Evolutionary conservation across 2,113 vertebrate species (phyloP), one percentile per base, ranked within the genome.

Genomic region (Protomyctophum bolini): DNA sequence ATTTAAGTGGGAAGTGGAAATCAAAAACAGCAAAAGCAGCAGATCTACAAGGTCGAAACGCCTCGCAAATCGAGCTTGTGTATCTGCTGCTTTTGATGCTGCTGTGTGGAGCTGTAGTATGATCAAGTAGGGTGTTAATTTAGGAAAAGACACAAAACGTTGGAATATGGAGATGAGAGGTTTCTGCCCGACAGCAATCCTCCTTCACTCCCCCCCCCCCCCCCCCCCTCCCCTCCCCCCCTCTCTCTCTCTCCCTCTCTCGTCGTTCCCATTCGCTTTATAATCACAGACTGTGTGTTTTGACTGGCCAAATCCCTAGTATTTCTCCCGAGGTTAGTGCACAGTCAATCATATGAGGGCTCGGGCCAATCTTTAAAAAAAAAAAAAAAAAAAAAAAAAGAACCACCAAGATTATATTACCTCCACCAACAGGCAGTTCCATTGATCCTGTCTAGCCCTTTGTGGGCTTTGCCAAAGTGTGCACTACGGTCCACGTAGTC

Each of bases 241-340:
- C 81, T 74, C 59, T 70, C 72, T 57, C 74, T 84, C 63, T 21
- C 21, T 21, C 73, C 2, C 3, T 41, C 21, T 21, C 73, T 6
- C 3, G 3, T 41, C 33, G 33, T 41, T 57, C 54, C 55, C 57
- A 58, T 58, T 82, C 63, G 70, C 68, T 85, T 68, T 76, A 68
- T 82, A 86, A 76, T 84, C 80, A 82, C 75, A 80, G 65, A 82
- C 74, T 52, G 66, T 1, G 76, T 87, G 80, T 84, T 88, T 84
- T 88, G 73, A 85, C 84, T 87, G 86, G 81, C 77, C 73, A 83
- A 82, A 88, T 82, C 83, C 78, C 46, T 60, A 56, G 74, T 74
- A 61, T 76, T 87, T 89, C 76, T 81, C 76, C 76, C 8, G 71
- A 81, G 79, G 81, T 84, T 86, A 82, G 83, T 58, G 80, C 68